A percentile compares a stretch with the other conserved stretches of the same genome.
Evolutionary conservation across 2,888 invertebrate species (phyloP).

Genomic region (Gymnoscelis rufifasciata): DNA sequence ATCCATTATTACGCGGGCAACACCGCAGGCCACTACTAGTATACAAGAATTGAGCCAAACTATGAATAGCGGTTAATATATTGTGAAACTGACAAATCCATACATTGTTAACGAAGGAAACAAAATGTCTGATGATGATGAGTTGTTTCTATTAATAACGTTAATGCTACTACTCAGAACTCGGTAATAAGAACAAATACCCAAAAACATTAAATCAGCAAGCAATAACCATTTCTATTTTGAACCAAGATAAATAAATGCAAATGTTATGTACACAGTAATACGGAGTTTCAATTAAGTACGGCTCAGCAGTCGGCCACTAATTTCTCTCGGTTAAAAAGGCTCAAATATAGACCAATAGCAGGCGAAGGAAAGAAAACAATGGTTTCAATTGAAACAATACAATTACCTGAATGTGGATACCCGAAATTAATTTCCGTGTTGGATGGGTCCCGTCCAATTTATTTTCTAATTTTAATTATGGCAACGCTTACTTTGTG

Average conservation of each 20-base stretch:
- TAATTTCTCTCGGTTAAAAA: conserved; percentile 6
- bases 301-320: conserved; percentile 1
- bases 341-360: conserved; percentile 5
- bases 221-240: conserved; percentile 3
- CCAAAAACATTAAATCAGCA: conserved; percentile 2
- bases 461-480: conserved; percentile 27
- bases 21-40: too few species aligned
- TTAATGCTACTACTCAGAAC: too few species aligned
- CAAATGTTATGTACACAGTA: conserved; percentile 5
- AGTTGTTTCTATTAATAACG: too few species aligned
- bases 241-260: conserved; percentile 2
- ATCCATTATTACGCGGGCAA: too few species aligned
- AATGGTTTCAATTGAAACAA: conserved; percentile 10
- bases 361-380: conserved; percentile 8
- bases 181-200: neutral
- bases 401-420: conserved; percentile 15
- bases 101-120: too few species aligned
- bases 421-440: conserved; percentile 21
- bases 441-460: conserved; percentile 17
- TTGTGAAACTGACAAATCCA: too few species aligned
- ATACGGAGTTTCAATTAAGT: conserved; percentile 2
- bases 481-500: conserved; percentile 19
- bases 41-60: too few species aligned
- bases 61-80: too few species aligned
- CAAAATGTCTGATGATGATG: too few species aligned